A percentile compares a stretch with the other conserved stretches of the same genome.
phyloP scores from a whole-genome alignment of 37 sponge, comb jelly and placozoan species.

The Chondrosia reniformis region DNA sequence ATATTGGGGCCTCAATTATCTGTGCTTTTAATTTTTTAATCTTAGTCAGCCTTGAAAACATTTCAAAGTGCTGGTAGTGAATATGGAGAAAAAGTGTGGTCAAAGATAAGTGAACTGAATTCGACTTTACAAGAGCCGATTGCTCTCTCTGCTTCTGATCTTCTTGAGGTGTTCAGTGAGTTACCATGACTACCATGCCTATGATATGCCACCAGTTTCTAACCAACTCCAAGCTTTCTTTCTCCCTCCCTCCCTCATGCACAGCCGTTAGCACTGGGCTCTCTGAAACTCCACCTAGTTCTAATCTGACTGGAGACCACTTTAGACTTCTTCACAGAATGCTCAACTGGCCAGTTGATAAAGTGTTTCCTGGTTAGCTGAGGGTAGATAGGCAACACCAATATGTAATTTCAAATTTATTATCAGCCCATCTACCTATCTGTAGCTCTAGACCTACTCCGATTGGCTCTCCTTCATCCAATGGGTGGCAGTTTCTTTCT shows the following conservation, averaged over 20 bases:
- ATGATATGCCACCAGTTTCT: not conserved
- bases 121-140: not conserved
- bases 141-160: not conserved
- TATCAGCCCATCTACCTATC: not conserved
- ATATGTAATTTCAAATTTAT: not conserved
- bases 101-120: conserved; percentile 64
- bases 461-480: conserved; percentile 16
- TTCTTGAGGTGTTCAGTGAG: not conserved
- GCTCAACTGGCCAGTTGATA: conserved; percentile 6
- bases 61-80: conserved; percentile 49
- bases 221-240: not conserved
- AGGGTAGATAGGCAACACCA: not conserved
- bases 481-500: not conserved
- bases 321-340: not conserved
- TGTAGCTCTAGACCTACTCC: conserved; percentile 6
- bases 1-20: not conserved
- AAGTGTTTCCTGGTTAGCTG: conserved; percentile 50
- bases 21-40: not conserved
- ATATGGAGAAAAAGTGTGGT: conserved; percentile 56
- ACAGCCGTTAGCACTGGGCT: not conserved
- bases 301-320: not conserved
- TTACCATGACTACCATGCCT: not conserved
- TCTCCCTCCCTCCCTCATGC: no score
- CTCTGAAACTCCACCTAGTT: conserved; percentile 10
- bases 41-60: conserved; percentile 26